Evolutionary conservation across 2,113 vertebrate genomes (phyloP), one percentile per base, ranked within the genome.

Genomic region (Atrichornis clamosus): DNA sequence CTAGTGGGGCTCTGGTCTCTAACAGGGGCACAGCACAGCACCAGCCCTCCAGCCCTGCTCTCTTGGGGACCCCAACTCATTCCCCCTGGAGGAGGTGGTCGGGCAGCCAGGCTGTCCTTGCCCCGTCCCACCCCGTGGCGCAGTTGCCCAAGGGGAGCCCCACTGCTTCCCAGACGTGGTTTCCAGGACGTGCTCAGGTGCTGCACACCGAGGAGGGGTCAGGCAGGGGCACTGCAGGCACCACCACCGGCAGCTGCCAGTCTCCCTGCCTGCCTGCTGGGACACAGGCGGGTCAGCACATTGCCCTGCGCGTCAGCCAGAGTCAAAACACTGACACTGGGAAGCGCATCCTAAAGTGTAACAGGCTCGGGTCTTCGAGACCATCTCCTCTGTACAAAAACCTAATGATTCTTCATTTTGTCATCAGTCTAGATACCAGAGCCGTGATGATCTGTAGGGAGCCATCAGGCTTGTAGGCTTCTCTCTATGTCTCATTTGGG

Each of bases 241-340:
- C 5, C 1, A 2, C 46, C 62, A 12, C 39, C 1, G 4, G 50
- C 47, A 74, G 83, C 37, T 56, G 33, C 56, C 15, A 11, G 19
- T 3, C 1, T 1, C 44, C 33, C 46, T 56, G 70, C 78, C 75
- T 33, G 52, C 22, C 69, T 39, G 13, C 62, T 39, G 83, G 30
- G 42, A 39, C 53, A 11, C 0, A 0, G 56, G 46, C 3, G 63
- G 26, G 11, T 47, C 30, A 23, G 62, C 35, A 30, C 47, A 10
- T 1, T 13, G 22, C 13, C 47, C 26, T 0, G 0, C 12, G 53
- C 4, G 2, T 14, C 65, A 39, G 37, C 70, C 21, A 6, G 39
- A 63, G 18, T 7, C 39, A 62, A 69, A 64, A 69, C 33, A 5
- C 41, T 7, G 5, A 42, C 0, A 0, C 37, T n/a, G 65, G 11